Percentiles rank a stretch among this genome's conserved stretches.
These are phyloP conservation scores for Acleris emargana DNA, from an alignment of 2,888 invertebrate genomes.

Conservation along the genomic window DNA sequence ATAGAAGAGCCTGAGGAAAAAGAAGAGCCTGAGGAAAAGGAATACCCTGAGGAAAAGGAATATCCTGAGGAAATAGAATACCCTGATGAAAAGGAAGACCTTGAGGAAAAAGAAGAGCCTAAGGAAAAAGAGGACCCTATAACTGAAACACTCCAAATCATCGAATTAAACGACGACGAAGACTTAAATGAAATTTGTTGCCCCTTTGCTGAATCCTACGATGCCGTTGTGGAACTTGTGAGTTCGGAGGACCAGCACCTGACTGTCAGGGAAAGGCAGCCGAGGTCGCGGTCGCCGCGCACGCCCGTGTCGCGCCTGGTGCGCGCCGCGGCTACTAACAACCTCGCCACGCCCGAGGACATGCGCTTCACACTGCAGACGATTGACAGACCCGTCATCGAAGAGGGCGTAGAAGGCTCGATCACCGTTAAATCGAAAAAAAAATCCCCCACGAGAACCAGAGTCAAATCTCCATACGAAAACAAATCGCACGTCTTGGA, in stretches of 20 bases:
- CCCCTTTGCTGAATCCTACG: too few species aligned
- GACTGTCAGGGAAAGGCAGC: neutral
- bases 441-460: conserved; percentile 58
- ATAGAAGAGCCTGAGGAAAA: neutral
- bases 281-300: neutral
- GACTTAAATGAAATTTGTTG: too few species aligned
- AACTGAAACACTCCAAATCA: conserved; percentile 1
- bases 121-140: neutral
- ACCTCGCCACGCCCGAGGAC: conserved; percentile 52
- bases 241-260: neutral
- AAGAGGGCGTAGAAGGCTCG: conserved; percentile 59
- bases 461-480: conserved; percentile 76
- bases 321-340: conserved; percentile 44
- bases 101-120: neutral
- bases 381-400: conserved; percentile 41
- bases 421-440: conserved; percentile 48
- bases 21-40: neutral
- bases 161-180: conserved; percentile 8
- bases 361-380: conserved; percentile 56
- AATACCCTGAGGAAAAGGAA: neutral
- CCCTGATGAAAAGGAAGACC: neutral
- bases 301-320: conserved; percentile 26
- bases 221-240: neutral
- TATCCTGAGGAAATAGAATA: neutral
- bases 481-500: conserved; percentile 66